phyloP scores from a whole-genome alignment of 2,797 vertebrate genomes.

The Danionella dracula region DNA sequence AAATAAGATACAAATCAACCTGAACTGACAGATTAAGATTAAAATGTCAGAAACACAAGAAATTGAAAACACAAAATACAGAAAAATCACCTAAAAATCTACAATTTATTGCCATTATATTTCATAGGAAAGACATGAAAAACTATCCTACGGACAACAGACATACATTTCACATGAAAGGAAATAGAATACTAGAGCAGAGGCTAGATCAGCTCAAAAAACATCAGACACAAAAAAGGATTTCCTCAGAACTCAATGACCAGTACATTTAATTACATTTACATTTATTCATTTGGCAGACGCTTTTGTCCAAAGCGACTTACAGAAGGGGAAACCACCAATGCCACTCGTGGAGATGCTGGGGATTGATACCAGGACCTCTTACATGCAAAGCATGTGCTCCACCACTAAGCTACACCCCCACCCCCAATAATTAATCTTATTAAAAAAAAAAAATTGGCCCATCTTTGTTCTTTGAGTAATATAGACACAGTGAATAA shows the following conservation, averaged over 20 bases:
- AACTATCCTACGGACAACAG: background rate
- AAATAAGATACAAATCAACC: background rate
- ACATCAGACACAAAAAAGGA: background rate
- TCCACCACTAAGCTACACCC: no score
- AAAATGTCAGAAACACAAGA: background rate
- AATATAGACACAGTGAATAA: no score
- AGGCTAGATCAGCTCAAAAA: background rate
- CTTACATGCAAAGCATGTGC: no score
- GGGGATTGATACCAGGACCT: no score
- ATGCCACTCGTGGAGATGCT: no score
- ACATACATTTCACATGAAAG: background rate
- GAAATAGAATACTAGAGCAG: background rate
- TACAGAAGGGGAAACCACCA: no score
- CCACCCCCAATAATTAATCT: no score
- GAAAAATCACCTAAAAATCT: background rate
- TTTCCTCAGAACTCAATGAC: background rate
- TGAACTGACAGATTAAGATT: background rate
- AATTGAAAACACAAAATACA: background rate
- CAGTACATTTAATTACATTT: no score
- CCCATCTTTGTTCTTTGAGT: no score
- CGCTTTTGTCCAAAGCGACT: no score
- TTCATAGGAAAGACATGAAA: background rate
- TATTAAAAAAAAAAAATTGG: no score
- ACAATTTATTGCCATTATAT: background rate
- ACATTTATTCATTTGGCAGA: no score